Evolutionary conservation across 2,113 vertebrate species (phyloP), one percentile per base, ranked within the genome.

Genomic region (Siphamia tubifer): DNA sequence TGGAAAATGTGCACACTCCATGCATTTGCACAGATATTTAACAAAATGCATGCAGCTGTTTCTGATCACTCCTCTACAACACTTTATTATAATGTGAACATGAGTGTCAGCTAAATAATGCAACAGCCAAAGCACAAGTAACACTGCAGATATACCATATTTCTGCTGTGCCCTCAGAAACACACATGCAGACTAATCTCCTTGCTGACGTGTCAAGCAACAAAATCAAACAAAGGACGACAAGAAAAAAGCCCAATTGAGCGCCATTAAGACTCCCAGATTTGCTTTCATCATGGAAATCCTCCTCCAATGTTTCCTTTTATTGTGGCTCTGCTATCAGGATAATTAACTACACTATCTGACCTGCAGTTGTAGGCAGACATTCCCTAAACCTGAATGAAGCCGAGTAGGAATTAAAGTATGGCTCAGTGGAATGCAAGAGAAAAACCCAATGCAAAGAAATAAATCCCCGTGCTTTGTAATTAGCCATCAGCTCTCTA

Each of bases 381-480:
- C 25, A 4, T 62, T 76, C 19, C 35, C 34, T 57, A 57, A 87
- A 83, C 64, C 55, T 79, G 63, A 43, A 61, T 42, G 0, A 1
- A 49, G 60, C 42, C 74, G 40, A 12, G 64, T 65, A 52, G 71
- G 81, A 81, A 84, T 81, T 87, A 83, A 53, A 16, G 72, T 40
- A 56, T 30, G 38, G 49, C 56, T 66, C 55, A 21, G 40, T 0
- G 40, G 75, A 44, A 51, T 63, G 51, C 45, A 31, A 40, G 55
- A 69, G 44, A 70, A 79, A 79, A 81, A 61, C 4, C 65, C 44
- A 70, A 76, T 13, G 63, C 69, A 82, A 81, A 85, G 62, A 82
- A 81, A 86, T 86, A 81, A 85, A 90, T 84, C 76, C 75, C 21
- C 6, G 27, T 11, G 8, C 65, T 83, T 82, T 86, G 82, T 88